Percentiles rank a stretch among this genome's conserved stretches.
phyloP scores from a whole-genome alignment of 2,888 invertebrate species.

The Crossocerus cetratus region DNA sequence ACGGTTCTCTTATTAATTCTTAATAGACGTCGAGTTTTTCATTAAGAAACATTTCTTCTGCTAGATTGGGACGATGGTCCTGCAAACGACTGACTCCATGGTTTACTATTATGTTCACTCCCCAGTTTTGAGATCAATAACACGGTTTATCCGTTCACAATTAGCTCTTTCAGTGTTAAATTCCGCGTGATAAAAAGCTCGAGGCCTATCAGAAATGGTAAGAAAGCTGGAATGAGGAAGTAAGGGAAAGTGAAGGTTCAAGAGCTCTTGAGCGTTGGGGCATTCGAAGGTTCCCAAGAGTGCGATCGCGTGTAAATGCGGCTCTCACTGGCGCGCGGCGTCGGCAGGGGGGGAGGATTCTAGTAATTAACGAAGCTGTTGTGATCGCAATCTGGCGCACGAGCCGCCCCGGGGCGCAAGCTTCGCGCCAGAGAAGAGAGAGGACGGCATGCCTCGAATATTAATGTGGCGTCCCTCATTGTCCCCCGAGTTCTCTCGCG shows the following conservation, averaged over 20 bases:
- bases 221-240: neutral
- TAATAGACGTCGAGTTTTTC: too few species aligned
- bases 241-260: neutral
- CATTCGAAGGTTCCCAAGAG: constrained; percentile 15
- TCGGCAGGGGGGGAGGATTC: constrained; percentile 56
- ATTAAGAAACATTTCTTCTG: too few species aligned
- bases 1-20: too few species aligned
- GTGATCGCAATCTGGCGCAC: constrained; percentile 70
- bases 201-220: too few species aligned
- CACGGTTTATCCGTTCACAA: too few species aligned
- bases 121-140: too few species aligned
- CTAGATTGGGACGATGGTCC: too few species aligned
- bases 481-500: constrained; percentile 50
- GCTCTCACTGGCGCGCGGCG: constrained; percentile 13
- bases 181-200: too few species aligned
- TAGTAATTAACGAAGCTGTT: constrained; percentile 73
- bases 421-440: constrained; percentile 20
- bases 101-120: too few species aligned
- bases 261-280: neutral
- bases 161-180: too few species aligned
- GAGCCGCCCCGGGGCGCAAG: constrained; percentile 62
- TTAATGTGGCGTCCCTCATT: constrained; percentile 67
- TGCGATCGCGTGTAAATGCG: constrained; percentile 38
- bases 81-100: too few species aligned
- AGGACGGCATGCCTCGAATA: constrained; percentile 61